phyloP scores from a whole-genome alignment of 2,888 invertebrate genomes.

The Helicoverpa assulta region DNA sequence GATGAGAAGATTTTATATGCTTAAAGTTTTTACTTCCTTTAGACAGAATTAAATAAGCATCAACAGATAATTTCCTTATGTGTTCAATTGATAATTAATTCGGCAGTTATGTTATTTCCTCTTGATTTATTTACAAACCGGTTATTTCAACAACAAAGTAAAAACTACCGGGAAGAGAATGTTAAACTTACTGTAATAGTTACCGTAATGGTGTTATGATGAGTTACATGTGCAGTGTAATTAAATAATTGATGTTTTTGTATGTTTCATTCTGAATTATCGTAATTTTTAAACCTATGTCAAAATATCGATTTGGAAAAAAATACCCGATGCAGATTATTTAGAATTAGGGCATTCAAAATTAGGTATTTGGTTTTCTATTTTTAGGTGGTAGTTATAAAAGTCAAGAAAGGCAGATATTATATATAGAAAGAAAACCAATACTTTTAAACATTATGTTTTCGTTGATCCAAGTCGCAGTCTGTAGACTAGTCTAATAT shows the following conservation, averaged over 20 bases:
- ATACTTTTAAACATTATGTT: too few relatives aligned
- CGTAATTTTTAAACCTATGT: too few relatives aligned
- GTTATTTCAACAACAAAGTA: constrained; percentile 25
- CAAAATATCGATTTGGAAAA: too few relatives aligned
- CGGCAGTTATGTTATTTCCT: constrained; percentile 33
- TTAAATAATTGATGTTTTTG: not conserved
- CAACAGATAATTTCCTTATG: constrained; percentile 1
- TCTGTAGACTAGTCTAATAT: too few relatives aligned
- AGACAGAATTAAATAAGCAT: not conserved
- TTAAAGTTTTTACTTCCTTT: not conserved
- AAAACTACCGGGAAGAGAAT: constrained; percentile 22
- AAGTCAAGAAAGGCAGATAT: too few relatives aligned
- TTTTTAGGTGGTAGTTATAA: too few relatives aligned
- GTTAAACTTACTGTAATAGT: not conserved
- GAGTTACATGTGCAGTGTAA: not conserved
- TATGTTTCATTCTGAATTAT: too few relatives aligned
- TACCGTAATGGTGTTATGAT: not conserved
- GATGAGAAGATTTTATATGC: not conserved
- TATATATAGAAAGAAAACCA: too few relatives aligned
- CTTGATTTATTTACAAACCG: constrained; percentile 24
- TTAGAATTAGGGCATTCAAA: too few relatives aligned
- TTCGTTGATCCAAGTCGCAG: too few relatives aligned
- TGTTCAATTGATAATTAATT: constrained; percentile 17
- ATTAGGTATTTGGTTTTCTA: too few relatives aligned
- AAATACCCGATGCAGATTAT: too few relatives aligned